Base-by-base conservation (phyloP, 2,888 invertebrate genomes). In the Cremastinae sp. region DNA sequence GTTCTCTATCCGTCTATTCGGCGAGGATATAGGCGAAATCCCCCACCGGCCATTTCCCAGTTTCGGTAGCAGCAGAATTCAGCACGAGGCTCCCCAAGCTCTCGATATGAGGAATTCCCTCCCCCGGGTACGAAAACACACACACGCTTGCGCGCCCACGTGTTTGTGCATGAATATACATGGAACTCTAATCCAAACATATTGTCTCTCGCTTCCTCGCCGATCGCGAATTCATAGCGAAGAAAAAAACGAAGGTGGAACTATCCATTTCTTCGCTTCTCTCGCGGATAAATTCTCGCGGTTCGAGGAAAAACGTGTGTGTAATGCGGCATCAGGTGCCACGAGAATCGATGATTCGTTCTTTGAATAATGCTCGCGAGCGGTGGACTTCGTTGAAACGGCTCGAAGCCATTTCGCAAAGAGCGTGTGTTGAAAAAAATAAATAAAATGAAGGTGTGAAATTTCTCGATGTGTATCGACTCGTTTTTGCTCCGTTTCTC, bases 131-230 rank as follows among this genome's bases (percentile, higher is more conserved):
- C 28, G 28, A 28, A 5, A 28, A 2, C 28, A 28, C 28, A 28
- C 28, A 28, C 2, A 28, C 28, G 5, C 28, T 3, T 5, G 28
- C 5, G 28, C 28, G 2, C 28, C 2, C 28, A 5, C 5, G 28
- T 28, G 28, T 5, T 28, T 5, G 43, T 28, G 22, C 12, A 45
- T 47, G n/a, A 16, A 47, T 18, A 68, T 61, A 41, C 18, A 59
- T 62, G 47, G 55, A 41, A 53, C 69, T 61, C 73, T 79, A 81
- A 81, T 81, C 81, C 79, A 79, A 80, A 80, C 79, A 77, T 79
- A 81, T 78, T 78, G 81, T 80, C 79, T 81, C 74, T 55, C 51
- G 78, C 73, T 37, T 66, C 64, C 61, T 47, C 41, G 73, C 43
- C 39, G 62, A 59, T 58, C 14, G 64, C 28, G 69, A 70, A 59